Evolutionary conservation across 2,113 vertebrate species (phyloP).

Genomic region (Neogobius melanostomus): DNA sequence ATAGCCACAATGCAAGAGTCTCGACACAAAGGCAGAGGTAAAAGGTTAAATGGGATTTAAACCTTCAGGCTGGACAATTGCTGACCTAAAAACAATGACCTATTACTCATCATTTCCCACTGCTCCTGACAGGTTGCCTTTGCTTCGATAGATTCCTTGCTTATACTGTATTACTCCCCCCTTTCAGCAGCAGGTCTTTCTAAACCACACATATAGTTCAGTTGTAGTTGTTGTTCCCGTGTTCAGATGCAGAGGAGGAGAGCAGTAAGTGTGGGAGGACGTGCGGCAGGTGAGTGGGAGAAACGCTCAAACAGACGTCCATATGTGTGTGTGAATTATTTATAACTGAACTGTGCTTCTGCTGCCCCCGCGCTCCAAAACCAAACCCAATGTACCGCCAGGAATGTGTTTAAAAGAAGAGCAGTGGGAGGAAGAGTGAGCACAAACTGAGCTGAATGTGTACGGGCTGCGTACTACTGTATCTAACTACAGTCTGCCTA

Average conservation of each 20-base stretch:
- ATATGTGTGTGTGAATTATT: slow-evolving; percentile 30
- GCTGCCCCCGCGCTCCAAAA: slow-evolving; percentile 9
- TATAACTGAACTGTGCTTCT: slow-evolving; percentile 7
- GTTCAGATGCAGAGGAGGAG: neutral
- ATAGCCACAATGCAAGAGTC: too few relatives aligned
- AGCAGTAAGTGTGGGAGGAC: slow-evolving; percentile 2
- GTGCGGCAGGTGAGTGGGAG: neutral
- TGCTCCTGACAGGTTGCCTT: too few relatives aligned
- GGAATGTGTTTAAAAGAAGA: neutral
- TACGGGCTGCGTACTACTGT: neutral
- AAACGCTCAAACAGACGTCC: slow-evolving; percentile 25
- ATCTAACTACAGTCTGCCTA: neutral
- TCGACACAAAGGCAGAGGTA: too few relatives aligned
- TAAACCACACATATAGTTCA: neutral
- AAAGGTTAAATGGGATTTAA: too few relatives aligned
- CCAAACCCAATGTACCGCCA: neutral
- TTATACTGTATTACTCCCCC: too few relatives aligned
- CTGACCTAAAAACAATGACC: too few relatives aligned
- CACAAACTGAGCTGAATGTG: neutral
- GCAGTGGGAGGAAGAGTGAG: neutral
- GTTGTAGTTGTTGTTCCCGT: too few relatives aligned
- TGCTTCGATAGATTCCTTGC: too few relatives aligned
- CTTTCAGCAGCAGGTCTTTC: too few relatives aligned
- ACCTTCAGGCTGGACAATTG: too few relatives aligned
- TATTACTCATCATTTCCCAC: too few relatives aligned